A percentile compares a stretch with the other conserved stretches of the same genome.
Evolutionary conservation across 1,140 invertebrate genomes (phyloP).

Genomic region (Campoletis sonorensis): DNA sequence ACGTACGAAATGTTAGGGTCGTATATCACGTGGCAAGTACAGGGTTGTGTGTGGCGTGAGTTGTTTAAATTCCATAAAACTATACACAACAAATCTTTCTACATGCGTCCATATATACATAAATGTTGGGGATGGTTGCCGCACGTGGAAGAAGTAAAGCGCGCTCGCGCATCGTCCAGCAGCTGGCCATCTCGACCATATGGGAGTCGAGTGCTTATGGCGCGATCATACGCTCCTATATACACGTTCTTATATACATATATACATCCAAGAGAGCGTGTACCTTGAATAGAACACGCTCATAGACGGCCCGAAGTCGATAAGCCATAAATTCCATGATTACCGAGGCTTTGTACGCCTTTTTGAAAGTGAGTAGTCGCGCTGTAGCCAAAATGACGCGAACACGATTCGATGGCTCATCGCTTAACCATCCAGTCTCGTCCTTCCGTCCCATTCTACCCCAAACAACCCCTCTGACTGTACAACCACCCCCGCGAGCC

Average conservation of each 20-base stretch:
- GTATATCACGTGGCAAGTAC: conserved; percentile 11
- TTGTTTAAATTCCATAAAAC: not conserved
- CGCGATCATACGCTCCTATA: conserved; percentile 5
- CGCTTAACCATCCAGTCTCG: conserved; percentile 3
- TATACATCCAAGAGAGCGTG: not conserved
- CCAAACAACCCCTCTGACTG: conserved; percentile 16
- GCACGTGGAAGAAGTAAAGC: conserved; percentile 53
- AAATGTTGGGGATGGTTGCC: not conserved
- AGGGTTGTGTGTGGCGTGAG: not conserved
- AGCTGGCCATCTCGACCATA: conserved; percentile 65
- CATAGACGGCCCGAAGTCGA: not conserved
- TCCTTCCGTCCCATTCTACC: conserved; percentile 29
- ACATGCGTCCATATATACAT: not conserved
- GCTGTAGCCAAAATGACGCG: not conserved
- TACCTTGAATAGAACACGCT: not conserved
- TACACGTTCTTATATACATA: conserved; percentile 41
- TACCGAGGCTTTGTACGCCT: not conserved
- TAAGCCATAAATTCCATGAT: not conserved
- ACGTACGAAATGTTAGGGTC: not conserved
- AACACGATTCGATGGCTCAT: conserved; percentile 29
- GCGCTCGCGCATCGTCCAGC: conserved; percentile 62
- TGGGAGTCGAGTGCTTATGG: conserved; percentile 46
- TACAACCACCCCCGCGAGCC: conserved; percentile 48
- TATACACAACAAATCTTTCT: not conserved
- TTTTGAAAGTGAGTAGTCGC: not conserved